Conservation (phyloP, 1,140 invertebrate species). For the Conopomorpha cramerella region DNA sequence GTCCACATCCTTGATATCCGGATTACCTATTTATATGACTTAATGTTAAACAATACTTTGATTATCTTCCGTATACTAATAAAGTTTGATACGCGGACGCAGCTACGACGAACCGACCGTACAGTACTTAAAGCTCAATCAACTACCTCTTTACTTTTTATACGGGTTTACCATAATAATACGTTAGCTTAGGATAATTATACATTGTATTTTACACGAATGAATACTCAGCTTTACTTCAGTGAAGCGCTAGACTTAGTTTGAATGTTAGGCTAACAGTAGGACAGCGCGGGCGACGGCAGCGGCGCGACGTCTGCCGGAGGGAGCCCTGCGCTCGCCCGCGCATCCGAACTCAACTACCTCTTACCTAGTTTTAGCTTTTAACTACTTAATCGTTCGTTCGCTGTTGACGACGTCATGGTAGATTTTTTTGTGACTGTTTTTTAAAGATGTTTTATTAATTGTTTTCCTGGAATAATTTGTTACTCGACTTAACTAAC, state of each 20-base stretch:
- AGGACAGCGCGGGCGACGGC: slow-evolving; percentile 27
- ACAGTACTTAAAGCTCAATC: slow-evolving; percentile 55
- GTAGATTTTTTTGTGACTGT: slow-evolving; percentile 38
- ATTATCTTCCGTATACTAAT: no score
- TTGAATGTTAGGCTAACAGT: slow-evolving; percentile 20
- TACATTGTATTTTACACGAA: slow-evolving; percentile 57
- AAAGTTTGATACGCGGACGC: no score
- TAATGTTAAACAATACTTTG: no score
- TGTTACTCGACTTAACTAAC: slow-evolving; percentile 28
- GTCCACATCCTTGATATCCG: no score
- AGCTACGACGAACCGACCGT: no score
- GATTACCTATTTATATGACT: no score
- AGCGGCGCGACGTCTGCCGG: slow-evolving; percentile 34
- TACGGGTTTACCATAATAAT: slow-evolving; percentile 54
- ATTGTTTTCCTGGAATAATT: slow-evolving; percentile 43
- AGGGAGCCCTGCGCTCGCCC: slow-evolving; percentile 48
- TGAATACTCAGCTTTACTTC: slow-evolving; percentile 59
- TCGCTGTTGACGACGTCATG: slow-evolving; percentile 36
- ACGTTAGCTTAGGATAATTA: slow-evolving; percentile 57
- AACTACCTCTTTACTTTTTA: slow-evolving; percentile 59
- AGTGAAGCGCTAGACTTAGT: slow-evolving; percentile 45
- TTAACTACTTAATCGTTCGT: slow-evolving; percentile 34
- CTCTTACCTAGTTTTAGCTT: slow-evolving; percentile 53
- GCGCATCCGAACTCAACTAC: slow-evolving; percentile 52
- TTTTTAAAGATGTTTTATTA: slow-evolving; percentile 56